phyloP scores from a whole-genome alignment of 2,888 invertebrate species.

The Ctena decussata region DNA sequence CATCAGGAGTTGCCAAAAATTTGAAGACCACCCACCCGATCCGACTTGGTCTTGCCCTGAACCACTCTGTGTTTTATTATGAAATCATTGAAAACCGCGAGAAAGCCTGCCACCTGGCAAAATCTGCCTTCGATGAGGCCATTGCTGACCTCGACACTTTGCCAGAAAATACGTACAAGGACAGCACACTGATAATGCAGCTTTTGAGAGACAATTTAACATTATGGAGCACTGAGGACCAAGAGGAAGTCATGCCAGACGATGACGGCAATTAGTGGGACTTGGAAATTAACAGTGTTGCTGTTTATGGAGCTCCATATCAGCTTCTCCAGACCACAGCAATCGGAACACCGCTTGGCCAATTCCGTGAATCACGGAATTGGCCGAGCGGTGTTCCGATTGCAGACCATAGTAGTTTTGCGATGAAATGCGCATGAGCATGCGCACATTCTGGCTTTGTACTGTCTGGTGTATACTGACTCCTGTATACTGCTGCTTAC shows the following conservation, averaged over 20 bases:
- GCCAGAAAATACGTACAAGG: slow-evolving; percentile 99
- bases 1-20: slow-evolving; percentile 99
- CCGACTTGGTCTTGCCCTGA: slow-evolving; percentile 99
- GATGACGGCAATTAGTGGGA: slow-evolving; percentile 32
- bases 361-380: no score
- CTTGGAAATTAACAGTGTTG: no score
- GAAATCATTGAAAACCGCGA: slow-evolving; percentile 99
- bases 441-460: no score
- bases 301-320: no score
- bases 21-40: slow-evolving; percentile 99
- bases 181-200: slow-evolving; percentile 99
- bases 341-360: no score
- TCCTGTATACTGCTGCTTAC: no score
- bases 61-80: slow-evolving; percentile 99
- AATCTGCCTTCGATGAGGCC: slow-evolving; percentile 99
- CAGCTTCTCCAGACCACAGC: no score
- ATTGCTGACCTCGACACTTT: slow-evolving; percentile 99
- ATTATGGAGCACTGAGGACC: slow-evolving; percentile 95
- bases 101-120: slow-evolving; percentile 99
- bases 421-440: no score
- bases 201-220: slow-evolving; percentile 91
- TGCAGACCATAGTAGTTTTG: no score
- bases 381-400: no score
- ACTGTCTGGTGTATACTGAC: no score
- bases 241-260: slow-evolving; percentile 89